A percentile compares a stretch with the other conserved stretches of the same genome.
Evolutionary conservation across 2,113 vertebrate species (phyloP).

Genomic region (Petromus typicus): DNA sequence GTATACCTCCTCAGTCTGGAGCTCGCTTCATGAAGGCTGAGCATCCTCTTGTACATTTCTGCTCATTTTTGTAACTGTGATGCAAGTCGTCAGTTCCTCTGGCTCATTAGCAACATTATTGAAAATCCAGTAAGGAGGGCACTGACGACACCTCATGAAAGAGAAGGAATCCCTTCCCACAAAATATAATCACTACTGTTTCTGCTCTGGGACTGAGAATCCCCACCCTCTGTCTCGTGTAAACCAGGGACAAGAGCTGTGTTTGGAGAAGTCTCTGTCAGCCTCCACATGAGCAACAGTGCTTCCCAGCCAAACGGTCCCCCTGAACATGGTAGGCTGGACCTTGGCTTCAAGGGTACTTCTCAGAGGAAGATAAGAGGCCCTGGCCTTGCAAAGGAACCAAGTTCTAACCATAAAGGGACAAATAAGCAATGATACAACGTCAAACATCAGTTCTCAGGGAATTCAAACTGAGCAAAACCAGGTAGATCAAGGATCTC

Average conservation of each 20-base stretch:
- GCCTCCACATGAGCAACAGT: accelerated
- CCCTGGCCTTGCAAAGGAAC: neutral
- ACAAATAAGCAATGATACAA: accelerated
- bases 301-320: accelerated
- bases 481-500: neutral
- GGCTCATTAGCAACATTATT: constrained; percentile 3
- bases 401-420: neutral
- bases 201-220: neutral
- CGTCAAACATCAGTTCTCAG: accelerated
- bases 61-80: neutral
- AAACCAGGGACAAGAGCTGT: neutral
- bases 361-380: neutral
- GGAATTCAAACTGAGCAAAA: neutral
- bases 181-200: neutral
- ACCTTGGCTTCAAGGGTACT: neutral
- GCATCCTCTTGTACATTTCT: neutral
- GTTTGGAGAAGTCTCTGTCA: accelerated
- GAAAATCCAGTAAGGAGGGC: neutral
- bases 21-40: neutral
- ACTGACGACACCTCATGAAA: neutral
- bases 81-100: neutral
- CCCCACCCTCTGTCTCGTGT: neutral
- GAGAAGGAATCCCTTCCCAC: neutral
- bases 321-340: neutral
- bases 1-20: neutral